These are phyloP conservation scores for Proisotoma minuta DNA, from an alignment of 2,888 invertebrate species.

Conservation along the genomic window DNA sequence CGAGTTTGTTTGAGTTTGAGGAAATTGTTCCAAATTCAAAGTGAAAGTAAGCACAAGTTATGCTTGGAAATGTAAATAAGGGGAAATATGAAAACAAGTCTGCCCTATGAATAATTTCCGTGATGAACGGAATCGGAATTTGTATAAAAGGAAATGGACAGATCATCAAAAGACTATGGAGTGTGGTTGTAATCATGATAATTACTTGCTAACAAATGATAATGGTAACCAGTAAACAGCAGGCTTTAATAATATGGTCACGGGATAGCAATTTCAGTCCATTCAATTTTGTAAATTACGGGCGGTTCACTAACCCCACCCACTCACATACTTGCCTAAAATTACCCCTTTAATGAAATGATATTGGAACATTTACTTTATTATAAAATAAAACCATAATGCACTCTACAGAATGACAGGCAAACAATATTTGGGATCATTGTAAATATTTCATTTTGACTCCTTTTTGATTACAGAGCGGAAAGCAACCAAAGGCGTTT, in stretches of 20 bases:
- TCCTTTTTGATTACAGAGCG: conserved; percentile 17
- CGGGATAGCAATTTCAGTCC: no score
- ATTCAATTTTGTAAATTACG: not conserved
- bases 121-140: not conserved
- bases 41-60: no score
- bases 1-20: not conserved
- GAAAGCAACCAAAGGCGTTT: conserved; percentile 23
- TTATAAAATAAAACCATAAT: no score
- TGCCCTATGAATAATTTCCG: not conserved
- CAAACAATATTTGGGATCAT: no score
- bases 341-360: not conserved
- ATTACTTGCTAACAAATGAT: no score
- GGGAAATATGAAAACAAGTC: no score
- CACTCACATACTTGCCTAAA: conserved; percentile 16
- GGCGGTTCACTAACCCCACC: conserved; percentile 12
- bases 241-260: no score
- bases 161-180: not conserved
- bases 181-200: not conserved
- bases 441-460: not conserved
- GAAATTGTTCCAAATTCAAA: not conserved
- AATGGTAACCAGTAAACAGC: no score
- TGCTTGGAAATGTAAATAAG: no score
- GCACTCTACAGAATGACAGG: no score
- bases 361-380: not conserved
- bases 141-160: not conserved